These are phyloP conservation scores for Uria aalge DNA, from an alignment of 2,113 vertebrate species.

Conservation along the genomic window DNA sequence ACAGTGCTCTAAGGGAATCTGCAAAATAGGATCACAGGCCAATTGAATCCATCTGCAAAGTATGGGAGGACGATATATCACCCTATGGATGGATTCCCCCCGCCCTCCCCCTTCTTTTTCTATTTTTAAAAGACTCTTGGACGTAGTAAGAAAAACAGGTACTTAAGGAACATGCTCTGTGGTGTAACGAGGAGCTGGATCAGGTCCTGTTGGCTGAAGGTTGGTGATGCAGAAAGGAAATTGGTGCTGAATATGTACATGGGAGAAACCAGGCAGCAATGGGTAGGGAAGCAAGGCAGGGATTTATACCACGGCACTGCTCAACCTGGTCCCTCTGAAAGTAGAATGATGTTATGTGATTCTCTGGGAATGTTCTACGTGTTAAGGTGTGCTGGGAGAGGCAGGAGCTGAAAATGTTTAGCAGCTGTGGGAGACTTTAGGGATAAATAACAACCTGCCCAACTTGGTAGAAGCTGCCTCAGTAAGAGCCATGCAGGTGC, in stretches of 20 bases:
- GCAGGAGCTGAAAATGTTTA: not conserved
- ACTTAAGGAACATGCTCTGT: not conserved
- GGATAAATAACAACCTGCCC: not conserved
- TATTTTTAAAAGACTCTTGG: not conserved
- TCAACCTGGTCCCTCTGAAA: not conserved
- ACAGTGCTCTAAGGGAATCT: slow-evolving; percentile 30
- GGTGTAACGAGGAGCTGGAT: not conserved
- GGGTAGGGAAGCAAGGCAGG: not conserved
- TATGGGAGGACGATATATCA: not conserved
- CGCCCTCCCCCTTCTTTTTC: not conserved
- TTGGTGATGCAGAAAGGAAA: not conserved
- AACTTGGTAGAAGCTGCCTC: not conserved
- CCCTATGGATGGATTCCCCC: not conserved
- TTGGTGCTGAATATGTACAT: not conserved
- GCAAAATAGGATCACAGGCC: slow-evolving; percentile 44
- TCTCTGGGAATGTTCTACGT: not conserved
- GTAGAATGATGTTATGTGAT: not conserved
- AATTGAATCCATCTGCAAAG: slow-evolving; percentile 39
- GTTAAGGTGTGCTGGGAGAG: not conserved
- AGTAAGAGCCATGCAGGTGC: not conserved
- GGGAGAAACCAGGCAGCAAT: not conserved
- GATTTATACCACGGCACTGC: not conserved
- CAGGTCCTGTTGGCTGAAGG: not conserved
- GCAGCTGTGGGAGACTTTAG: not conserved
- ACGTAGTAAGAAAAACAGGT: not conserved